Base-by-base conservation (phyloP, 2,797 vertebrate species). In the Toxotes lorentzi region DNA sequence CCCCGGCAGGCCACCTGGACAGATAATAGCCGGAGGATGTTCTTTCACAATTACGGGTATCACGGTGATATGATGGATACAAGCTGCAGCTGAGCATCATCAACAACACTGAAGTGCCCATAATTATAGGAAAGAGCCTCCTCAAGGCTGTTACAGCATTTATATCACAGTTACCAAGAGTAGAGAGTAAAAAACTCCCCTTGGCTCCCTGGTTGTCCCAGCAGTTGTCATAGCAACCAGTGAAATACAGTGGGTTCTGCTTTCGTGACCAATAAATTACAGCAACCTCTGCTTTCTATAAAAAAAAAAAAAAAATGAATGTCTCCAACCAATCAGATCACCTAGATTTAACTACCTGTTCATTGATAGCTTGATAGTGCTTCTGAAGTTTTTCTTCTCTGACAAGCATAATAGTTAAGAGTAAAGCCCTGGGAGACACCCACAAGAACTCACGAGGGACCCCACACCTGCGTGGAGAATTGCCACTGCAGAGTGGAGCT, bases 81-180 rank as follows among this genome's bases (percentile, higher is more conserved):
- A 72, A 70, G 82, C 75, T 59, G 70, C 76, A 86, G 71, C 84
- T 72, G 76, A 92, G 81, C 70, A 86, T 81, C 71, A 76, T 88
- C 86, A 73, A 77, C 85, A 81, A 57, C 82, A 34, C 59, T 70
- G 58, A 82, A 87, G 84, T 68, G 48, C 56, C 71, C 24, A 23
- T 79, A 73, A 89, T 91, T 89, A 88, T 50, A 73, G 62, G 17
- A 76, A 72, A 88, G 76, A 76, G 81, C 82, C 57, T 87, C 71
- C 59, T 88, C 66, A 62, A 78, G 79, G 74, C 78, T 82, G 69
- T 75, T 70, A 47, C 2, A 64, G 69, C 70, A 45, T 89, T 86
- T 81, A 79, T 63, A 64, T 76, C 70, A 82, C 59, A 68, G 87
- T 76, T 66, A 81, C 38, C 41, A 41, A 66, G 62, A 80, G 66